Base-by-base conservation (phyloP, 2,797 vertebrate species). In the Falco rusticolus region DNA sequence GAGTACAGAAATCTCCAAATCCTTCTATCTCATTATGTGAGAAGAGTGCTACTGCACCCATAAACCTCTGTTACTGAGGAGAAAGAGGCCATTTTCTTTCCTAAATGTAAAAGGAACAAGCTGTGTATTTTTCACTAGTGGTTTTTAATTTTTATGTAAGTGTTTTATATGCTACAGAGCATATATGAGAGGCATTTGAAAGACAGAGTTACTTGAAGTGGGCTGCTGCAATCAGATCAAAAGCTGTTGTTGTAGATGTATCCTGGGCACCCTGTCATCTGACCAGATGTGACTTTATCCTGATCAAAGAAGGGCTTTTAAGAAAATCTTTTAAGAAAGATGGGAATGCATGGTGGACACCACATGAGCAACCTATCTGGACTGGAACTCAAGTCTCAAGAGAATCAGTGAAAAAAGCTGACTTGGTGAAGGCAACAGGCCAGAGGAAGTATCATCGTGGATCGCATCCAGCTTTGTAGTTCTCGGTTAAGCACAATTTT, bases 261-360 rank as follows among this genome's bases (percentile, higher is more conserved):
- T 31, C 29, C 20, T 63, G 29, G 33, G 29, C 20, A 63, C 3
- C 4, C 8, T 45, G 19, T 54, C 25, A 20, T 63, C 51, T 50
- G 25, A 70, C 14, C 34, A 91, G 33, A 64, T 33, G 5, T 33
- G 9, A 65, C 4, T 51, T 78, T 63, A 68, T 56, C 13, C 10
- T 51, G 22, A 53, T 10, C 16, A 29, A 4, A 64, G 41, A 78
- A 64, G 2, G 9, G 16, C 22, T 87, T 71, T 54, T 37, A 68
- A 76, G n/a, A 90, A 90, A 57, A 31, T 18, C 48, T 66, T 71
- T 71, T 56, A 43, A 76, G n/a, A 69, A 69, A 64, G 25, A 75
- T 0, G 3, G 31, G n/a, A 82, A 84, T 18, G 25, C 25, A 50
- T 0, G 2, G 26, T 7, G 3, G 39, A 66, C 48, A 63, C 10